Evolutionary conservation across 2,888 invertebrate species (phyloP).

Genomic region (Nematopogon swammerdamellus): DNA sequence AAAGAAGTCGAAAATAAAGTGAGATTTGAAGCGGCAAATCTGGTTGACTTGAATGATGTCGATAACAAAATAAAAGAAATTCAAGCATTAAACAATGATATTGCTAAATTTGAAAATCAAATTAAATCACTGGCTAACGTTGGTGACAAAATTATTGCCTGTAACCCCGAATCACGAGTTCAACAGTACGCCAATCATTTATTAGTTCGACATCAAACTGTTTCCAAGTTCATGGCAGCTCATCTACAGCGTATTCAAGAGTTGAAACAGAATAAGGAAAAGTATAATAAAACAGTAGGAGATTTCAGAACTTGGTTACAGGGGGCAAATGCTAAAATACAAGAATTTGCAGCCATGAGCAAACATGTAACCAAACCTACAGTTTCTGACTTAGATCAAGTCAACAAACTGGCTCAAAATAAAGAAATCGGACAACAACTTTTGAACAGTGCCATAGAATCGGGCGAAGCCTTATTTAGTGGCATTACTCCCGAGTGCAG

Average conservation of each 20-base stretch:
- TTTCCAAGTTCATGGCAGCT: conserved; percentile 66
- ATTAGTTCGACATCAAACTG: conserved; percentile 69
- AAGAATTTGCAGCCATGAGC: conserved; percentile 68
- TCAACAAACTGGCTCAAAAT: conserved; percentile 69
- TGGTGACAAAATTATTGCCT: conserved; percentile 68
- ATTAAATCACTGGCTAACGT: conserved; percentile 65
- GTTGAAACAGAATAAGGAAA: conserved; percentile 65
- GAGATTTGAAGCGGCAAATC: conserved; percentile 68
- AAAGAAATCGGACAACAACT: conserved; percentile 78
- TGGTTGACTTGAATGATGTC: conserved; percentile 66
- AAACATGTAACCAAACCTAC: conserved; percentile 71
- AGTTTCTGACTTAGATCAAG: conserved; percentile 70
- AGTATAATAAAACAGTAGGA: conserved; percentile 62
- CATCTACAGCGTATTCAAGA: conserved; percentile 71
- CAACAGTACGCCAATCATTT: conserved; percentile 78
- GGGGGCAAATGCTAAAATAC: conserved; percentile 71
- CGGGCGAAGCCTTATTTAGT: conserved; percentile 85
- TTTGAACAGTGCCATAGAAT: conserved; percentile 76
- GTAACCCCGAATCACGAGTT: conserved; percentile 80
- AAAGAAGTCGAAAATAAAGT: conserved; percentile 76
- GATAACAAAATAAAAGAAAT: conserved; percentile 68
- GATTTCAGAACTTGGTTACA: conserved; percentile 78
- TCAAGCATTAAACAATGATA: conserved; percentile 58
- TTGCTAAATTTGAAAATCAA: conserved; percentile 62
- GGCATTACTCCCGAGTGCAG: conserved; percentile 85